phyloP scores from a whole-genome alignment of 1,140 invertebrate genomes.

The Theocolax elegans region DNA sequence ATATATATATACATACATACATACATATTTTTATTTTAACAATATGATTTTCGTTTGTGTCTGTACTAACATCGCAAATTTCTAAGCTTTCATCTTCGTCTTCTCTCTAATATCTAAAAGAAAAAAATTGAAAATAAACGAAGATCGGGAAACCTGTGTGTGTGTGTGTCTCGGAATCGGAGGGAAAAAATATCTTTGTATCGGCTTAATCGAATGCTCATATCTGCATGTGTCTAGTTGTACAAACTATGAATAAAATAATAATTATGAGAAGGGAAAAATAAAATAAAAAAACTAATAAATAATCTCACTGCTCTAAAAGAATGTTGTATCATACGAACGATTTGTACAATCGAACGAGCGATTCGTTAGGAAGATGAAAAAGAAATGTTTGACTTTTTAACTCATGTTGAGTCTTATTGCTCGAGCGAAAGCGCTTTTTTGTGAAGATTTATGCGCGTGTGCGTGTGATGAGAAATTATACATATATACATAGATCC shows the following conservation, averaged over 20 bases:
- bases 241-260: constrained; percentile 29
- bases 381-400: constrained; percentile 20
- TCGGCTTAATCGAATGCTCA: constrained; percentile 19
- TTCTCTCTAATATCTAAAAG: neutral
- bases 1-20: neutral
- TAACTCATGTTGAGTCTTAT: constrained; percentile 39
- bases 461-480: neutral
- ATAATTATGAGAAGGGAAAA: no score
- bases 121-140: neutral
- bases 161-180: neutral
- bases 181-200: constrained; percentile 19
- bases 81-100: neutral
- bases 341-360: constrained; percentile 21
- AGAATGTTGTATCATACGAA: constrained; percentile 14
- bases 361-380: neutral
- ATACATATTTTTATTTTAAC: neutral
- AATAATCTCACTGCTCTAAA: constrained; percentile 9
- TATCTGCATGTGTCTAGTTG: constrained; percentile 33
- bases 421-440: constrained; percentile 18
- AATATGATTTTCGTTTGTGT: no score
- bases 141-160: no score
- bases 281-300: constrained; percentile 6
- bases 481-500: neutral
- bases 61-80: no score
- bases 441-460: neutral